Conservation (phyloP, 2,888 invertebrate genomes). For the Pseudoips prasinana region DNA sequence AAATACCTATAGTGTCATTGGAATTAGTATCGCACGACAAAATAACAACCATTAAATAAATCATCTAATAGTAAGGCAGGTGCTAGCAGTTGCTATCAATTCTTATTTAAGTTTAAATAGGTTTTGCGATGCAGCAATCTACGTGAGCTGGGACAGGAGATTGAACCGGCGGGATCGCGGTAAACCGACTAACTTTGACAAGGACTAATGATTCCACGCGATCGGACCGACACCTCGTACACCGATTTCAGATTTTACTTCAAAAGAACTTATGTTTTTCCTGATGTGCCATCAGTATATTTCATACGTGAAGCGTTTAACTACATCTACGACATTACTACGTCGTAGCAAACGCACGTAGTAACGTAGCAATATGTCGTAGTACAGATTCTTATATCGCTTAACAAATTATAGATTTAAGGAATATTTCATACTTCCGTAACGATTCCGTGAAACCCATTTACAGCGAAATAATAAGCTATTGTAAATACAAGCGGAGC, state of each 20-base stretch:
- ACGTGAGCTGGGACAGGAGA: constrained; percentile 48
- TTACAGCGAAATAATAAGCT: constrained; percentile 22
- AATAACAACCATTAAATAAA: too few species aligned
- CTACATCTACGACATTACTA: too few species aligned
- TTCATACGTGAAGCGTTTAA: too few species aligned
- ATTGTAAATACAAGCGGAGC: constrained; percentile 16
- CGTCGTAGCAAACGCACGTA: background rate
- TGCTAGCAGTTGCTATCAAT: constrained; percentile 15
- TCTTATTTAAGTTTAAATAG: constrained; percentile 62
- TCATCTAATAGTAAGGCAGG: too few species aligned
- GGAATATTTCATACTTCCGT: too few species aligned
- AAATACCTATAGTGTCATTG: too few species aligned
- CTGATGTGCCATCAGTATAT: too few species aligned
- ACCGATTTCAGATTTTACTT: constrained; percentile 6
- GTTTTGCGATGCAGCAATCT: constrained; percentile 46
- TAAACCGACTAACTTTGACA: constrained; percentile 53
- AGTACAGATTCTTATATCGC: too few species aligned
- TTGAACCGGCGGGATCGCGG: constrained; percentile 45
- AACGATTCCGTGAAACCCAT: too few species aligned
- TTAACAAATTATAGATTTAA: too few species aligned
- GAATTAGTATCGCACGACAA: too few species aligned
- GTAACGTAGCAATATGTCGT: too few species aligned
- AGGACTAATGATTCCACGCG: constrained; percentile 55
- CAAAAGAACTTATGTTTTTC: constrained; percentile 16
- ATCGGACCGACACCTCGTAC: constrained; percentile 34